Percentiles rank a stretch among this genome's conserved stretches.
phyloP scores from a whole-genome alignment of 2,888 invertebrate species.

The Strigamia transsilvanica region DNA sequence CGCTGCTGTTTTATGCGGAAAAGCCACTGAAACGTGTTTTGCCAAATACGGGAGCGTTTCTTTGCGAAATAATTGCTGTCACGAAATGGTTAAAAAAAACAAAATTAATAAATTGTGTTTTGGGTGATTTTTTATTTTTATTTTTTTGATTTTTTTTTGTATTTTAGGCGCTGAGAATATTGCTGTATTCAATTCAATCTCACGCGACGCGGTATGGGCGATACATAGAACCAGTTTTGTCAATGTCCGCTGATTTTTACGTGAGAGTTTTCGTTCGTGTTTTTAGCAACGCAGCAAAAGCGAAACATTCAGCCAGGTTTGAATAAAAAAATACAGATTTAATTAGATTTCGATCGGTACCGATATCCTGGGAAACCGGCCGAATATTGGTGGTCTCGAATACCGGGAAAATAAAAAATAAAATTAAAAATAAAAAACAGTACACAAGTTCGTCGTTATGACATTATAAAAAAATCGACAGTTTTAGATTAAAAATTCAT shows the following conservation, averaged over 20 bases:
- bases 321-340: no score
- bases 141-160: conserved; percentile 59
- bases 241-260: conserved; percentile 95
- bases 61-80: conserved; percentile 83
- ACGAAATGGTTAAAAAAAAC: conserved; percentile 84
- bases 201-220: conserved; percentile 93
- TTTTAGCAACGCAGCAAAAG: conserved; percentile 79
- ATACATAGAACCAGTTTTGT: conserved; percentile 89
- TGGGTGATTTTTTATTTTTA: conserved; percentile 47
- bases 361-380: no score
- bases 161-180: conserved; percentile 84
- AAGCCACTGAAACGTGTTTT: conserved; percentile 91
- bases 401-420: no score
- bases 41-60: conserved; percentile 93
- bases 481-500: no score
- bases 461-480: no score
- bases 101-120: conserved; percentile 43
- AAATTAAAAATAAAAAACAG: no score
- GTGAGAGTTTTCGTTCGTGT: conserved; percentile 91
- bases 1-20: conserved; percentile 88
- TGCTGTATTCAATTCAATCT: conserved; percentile 86
- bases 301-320: conserved; percentile 84
- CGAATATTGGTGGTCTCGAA: no score
- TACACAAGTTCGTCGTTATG: no score
- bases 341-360: no score